These are phyloP conservation scores for Lepisosteus osseus DNA, from an alignment of 2,113 vertebrate genomes.

Conservation along the genomic window DNA sequence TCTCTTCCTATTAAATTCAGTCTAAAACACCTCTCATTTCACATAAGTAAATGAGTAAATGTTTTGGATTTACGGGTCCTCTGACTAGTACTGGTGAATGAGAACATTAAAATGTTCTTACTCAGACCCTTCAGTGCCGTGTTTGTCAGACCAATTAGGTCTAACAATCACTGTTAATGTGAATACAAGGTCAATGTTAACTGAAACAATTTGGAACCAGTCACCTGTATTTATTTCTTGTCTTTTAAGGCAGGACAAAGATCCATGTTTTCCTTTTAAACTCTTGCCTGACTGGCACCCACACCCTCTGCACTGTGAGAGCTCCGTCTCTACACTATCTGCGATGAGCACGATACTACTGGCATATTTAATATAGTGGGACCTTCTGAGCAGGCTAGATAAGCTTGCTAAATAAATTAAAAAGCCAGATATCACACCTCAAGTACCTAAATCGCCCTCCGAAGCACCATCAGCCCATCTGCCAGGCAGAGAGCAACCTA, in stretches of 20 bases:
- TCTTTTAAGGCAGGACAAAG: too few relatives aligned
- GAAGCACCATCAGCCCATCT: constrained; percentile 3
- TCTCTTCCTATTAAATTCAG: too few relatives aligned
- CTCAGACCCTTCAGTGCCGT: background rate
- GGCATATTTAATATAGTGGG: background rate
- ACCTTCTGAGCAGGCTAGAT: background rate
- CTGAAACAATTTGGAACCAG: background rate
- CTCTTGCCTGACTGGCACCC: background rate
- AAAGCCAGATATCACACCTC: background rate
- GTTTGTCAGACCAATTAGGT: background rate
- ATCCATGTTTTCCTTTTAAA: too few relatives aligned
- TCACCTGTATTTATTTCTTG: background rate
- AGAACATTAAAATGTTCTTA: constrained; percentile 7
- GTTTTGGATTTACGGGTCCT: too few relatives aligned
- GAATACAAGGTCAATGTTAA: background rate
- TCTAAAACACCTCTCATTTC: too few relatives aligned
- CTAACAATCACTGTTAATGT: too few relatives aligned
- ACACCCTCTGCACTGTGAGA: background rate
- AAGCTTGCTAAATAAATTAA: constrained; percentile 3
- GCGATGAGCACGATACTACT: background rate
- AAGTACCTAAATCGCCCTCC: background rate
- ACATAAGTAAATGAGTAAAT: too few relatives aligned
- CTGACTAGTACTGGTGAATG: constrained; percentile 4
- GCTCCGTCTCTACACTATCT: too few relatives aligned
- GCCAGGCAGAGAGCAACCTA: constrained; percentile 4